Base-by-base conservation (phyloP, 23 tunicate genomes). In the Ascidia mentula region DNA sequence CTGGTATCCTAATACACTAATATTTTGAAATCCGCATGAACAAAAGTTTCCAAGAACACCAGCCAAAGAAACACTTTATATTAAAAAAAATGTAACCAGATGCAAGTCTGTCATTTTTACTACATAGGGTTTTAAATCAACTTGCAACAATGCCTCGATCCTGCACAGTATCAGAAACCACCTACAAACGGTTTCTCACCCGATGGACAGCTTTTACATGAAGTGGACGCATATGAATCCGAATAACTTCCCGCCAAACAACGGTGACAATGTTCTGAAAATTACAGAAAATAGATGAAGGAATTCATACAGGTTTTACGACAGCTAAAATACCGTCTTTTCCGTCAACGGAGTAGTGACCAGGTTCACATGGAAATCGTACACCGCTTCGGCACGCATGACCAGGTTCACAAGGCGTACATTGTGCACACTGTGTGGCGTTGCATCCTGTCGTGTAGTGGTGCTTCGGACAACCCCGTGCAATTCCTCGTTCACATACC, bases 391-490 rank as follows among this genome's bases (percentile, higher is more conserved):
- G 45, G 36, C 83, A 79, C 20, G 83, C 69, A 36, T 79, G 28
- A 6, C 83, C 83, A 9, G 83, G 74, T 79, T 79, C 83, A 34
- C 83, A 79, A 6, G 46, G 46, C 34, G 32, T 79, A 75, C 83
- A 79, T 32, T 34, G 46, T n/a, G 28, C 38, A 39, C 83, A 79
- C 40, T 6, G 61, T 6, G 83, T 79, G 31, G 18, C 83, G 40
- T 79, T 69, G 4, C 83, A 79, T 5, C 75, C 83, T 17, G 18
- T 36, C 20, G 83, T 69, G 53, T 79, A 79, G 13, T n/a, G n/a
- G 34, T 20, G 34, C 18, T 32, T 38, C 9, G 83, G 83, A 34
- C 83, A 79, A 18, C 45, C 15, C n/a, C 35, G 36, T 26, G 83
- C 75, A 13, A 36, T 60, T 18, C 83, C 83, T 8, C 36, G 0